These are phyloP conservation scores for Scomberomorus guttatus DNA, from an alignment of 2,797 vertebrate genomes.

Conservation along the genomic window DNA sequence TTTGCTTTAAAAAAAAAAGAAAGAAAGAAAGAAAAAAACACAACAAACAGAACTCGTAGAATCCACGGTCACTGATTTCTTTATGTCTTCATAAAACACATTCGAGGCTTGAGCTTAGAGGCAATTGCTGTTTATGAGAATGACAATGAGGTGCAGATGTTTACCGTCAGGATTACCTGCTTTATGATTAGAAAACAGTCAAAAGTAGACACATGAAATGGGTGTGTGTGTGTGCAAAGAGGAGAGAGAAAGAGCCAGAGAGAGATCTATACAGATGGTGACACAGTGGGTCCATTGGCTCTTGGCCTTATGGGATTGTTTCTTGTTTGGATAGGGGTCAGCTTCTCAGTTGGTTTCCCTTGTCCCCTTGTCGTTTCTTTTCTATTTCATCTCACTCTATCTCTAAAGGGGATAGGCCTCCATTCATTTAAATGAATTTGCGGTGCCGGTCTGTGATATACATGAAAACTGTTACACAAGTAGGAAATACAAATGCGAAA, in stretches of 20 bases:
- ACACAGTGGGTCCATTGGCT: constrained; percentile 83
- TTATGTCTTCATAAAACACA: constrained; percentile 43
- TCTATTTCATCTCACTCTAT: constrained; percentile 51
- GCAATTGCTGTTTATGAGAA: constrained; percentile 16
- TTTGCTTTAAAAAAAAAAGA: constrained; percentile 15
- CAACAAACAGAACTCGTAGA: neutral
- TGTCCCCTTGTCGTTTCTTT: constrained; percentile 63
- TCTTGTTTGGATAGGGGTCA: constrained; percentile 80
- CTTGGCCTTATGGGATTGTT: constrained; percentile 79
- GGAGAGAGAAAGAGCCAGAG: constrained; percentile 50
- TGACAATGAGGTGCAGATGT: constrained; percentile 24
- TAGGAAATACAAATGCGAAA: constrained; percentile 4
- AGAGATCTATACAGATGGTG: constrained; percentile 81
- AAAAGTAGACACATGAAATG: constrained; percentile 43
- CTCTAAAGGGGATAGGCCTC: constrained; percentile 14
- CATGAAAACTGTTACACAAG: neutral
- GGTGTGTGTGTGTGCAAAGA: constrained; percentile 8
- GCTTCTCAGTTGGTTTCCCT: constrained; percentile 68
- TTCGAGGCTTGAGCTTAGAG: constrained; percentile 8
- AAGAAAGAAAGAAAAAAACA: neutral
- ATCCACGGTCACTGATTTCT: constrained; percentile 20
- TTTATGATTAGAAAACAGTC: constrained; percentile 42
- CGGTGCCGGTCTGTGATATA: too few species aligned
- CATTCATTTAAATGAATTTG: constrained; percentile 39
- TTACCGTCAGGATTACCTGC: constrained; percentile 29